Conservation (phyloP, 92 coral and sea anemone genomes). For the Porites evermanni region DNA sequence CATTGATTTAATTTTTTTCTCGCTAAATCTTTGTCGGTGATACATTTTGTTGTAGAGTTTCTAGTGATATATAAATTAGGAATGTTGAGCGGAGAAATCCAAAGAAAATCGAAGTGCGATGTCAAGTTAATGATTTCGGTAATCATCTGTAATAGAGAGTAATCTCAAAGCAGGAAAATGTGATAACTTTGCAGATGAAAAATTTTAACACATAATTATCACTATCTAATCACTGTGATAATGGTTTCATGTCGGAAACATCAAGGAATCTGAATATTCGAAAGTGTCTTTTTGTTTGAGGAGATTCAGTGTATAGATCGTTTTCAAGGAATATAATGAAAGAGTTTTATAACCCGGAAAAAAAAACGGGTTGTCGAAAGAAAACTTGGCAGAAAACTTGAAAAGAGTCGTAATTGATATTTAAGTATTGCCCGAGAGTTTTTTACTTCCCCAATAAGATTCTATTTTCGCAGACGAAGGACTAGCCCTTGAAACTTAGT, state of each 20-base stretch:
- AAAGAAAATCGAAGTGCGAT: background rate
- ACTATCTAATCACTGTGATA: background rate
- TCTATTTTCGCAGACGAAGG: no score
- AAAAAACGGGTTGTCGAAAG: no score
- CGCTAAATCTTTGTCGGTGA: background rate
- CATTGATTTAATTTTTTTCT: no score
- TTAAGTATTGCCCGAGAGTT: no score
- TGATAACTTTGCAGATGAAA: background rate
- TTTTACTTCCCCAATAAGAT: no score
- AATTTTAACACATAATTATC: background rate
- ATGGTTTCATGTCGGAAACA: background rate
- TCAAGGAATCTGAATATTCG: no score
- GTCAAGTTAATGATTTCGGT: background rate
- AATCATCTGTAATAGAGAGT: background rate
- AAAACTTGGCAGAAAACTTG: no score
- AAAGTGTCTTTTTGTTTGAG: background rate
- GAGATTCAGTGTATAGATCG: background rate
- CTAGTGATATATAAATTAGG: background rate
- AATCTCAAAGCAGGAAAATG: background rate
- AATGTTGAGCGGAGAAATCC: background rate
- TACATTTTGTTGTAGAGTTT: background rate
- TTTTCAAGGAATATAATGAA: background rate
- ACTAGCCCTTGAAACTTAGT: no score
- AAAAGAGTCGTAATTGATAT: no score
- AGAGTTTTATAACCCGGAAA: no score